Evolutionary conservation across 2,113 vertebrate genomes (phyloP).

Genomic region (Sorex fumeus): DNA sequence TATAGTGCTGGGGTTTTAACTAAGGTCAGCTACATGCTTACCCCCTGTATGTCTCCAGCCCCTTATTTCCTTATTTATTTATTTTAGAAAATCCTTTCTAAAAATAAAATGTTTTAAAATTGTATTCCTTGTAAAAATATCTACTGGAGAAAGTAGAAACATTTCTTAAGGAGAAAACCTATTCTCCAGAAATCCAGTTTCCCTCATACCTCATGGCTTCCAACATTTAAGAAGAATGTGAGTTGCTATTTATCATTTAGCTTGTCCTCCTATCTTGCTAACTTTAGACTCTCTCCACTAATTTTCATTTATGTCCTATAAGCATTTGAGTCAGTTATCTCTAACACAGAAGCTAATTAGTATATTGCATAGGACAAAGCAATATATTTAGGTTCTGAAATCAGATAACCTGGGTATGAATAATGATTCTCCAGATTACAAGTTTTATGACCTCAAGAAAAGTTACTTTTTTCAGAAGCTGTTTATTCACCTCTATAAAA

Average conservation of each 20-base stretch:
- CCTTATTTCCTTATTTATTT: too few species aligned
- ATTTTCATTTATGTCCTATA: conserved; percentile 2
- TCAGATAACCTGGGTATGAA: neutral
- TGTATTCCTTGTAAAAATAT: conserved; percentile 20
- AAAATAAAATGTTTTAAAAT: neutral
- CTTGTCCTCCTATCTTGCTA: neutral
- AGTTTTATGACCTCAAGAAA: neutral
- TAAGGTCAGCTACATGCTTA: too few species aligned
- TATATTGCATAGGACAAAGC: neutral
- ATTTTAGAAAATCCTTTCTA: neutral
- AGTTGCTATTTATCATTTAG: neutral
- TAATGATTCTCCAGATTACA: neutral
- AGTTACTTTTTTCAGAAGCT: neutral
- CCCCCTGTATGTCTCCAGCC: too few species aligned
- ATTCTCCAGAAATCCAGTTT: neutral
- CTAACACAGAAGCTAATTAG: neutral
- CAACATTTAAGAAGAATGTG: neutral
- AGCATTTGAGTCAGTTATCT: neutral
- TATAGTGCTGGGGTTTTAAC: too few species aligned
- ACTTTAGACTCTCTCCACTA: neutral
- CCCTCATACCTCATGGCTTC: neutral
- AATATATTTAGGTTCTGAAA: neutral
- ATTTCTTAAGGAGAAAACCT: too few species aligned
- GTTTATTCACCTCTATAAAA: conserved; percentile 9
- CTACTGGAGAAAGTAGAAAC: neutral